Base-by-base conservation (phyloP, 2,797 vertebrate species). In the Hirundo rustica region DNA sequence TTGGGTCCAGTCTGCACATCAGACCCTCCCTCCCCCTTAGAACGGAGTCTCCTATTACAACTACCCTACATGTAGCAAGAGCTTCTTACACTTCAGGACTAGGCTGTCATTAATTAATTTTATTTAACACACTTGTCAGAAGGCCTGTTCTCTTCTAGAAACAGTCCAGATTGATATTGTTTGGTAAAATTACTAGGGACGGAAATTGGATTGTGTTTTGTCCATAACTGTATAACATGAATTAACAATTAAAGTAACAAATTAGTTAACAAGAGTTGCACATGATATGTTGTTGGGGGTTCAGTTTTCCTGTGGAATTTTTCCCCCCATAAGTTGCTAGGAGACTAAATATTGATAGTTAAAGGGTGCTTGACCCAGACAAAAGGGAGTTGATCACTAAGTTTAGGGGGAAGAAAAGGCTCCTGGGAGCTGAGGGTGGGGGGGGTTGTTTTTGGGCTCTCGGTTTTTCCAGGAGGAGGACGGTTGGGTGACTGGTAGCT, bases 11-110 rank as follows among this genome's bases (percentile, higher is more conserved):
- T 16, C 20, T 62, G 20, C 25, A 40, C 5, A 26, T 5, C 0
- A 0, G 30, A 20, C 34, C 2, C 4, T 40, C 16, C 20, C 7
- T 3, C 20, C 9, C 29, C 2, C 11, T 53, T n/a, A 23, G 12
- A 67, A 67, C 3, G 12, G 18, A 32, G 22, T 11, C 27, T n/a
- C 29, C 23, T 20, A 2, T 53, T n/a, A n/a, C 29, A 54, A 5
- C 9, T 20, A 34, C 11, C 6, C n/a, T 53, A n/a, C 25, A 34
- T 10, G 3, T 40, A 88, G 10, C 5, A 82, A 77, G 23, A 65
- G 26, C 7, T 82, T n/a, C 68, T 47, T 54, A 42, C 13, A 16
- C 45, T 67, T 23, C 48, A 92, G 23, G 21, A 74, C 16, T 29
- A 30, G 27, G 4, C 3, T 65, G 2, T 44, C 34, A 34, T 67